phyloP scores from a whole-genome alignment of 2,113 vertebrate species.

The Clupea harengus region DNA sequence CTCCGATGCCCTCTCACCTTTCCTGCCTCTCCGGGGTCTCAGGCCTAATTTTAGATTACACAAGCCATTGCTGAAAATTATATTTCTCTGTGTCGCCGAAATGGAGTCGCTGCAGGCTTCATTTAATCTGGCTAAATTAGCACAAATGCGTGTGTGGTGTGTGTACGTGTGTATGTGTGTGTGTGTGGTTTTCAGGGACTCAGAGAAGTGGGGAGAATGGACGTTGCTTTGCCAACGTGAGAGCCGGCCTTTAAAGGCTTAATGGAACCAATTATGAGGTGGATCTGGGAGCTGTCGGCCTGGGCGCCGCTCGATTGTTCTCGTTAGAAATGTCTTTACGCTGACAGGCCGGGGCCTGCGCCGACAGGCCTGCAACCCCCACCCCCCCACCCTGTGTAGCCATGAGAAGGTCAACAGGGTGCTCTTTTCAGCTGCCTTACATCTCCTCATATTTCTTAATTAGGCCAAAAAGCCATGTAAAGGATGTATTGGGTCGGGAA shows the following conservation, averaged over 20 bases:
- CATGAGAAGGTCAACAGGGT: slow-evolving; percentile 74
- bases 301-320: slow-evolving; percentile 61
- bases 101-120: slow-evolving; percentile 65
- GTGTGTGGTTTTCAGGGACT: not conserved
- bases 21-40: slow-evolving; percentile 50
- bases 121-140: slow-evolving; percentile 70
- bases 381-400: slow-evolving; percentile 37
- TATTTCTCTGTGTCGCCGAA: slow-evolving; percentile 65
- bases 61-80: slow-evolving; percentile 59
- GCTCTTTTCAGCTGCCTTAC: slow-evolving; percentile 69
- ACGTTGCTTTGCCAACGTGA: slow-evolving; percentile 59
- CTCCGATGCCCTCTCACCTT: slow-evolving; percentile 21
- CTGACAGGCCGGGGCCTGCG: slow-evolving; percentile 55
- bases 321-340: slow-evolving; percentile 60
- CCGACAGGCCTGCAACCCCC: slow-evolving; percentile 30
- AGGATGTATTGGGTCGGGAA: slow-evolving; percentile 50
- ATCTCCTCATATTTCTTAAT: slow-evolving; percentile 76
- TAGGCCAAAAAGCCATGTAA: slow-evolving; percentile 66
- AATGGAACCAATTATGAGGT: slow-evolving; percentile 73
- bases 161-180: slow-evolving; percentile 3
- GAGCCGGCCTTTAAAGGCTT: slow-evolving; percentile 68
- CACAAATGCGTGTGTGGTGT: slow-evolving; percentile 46
- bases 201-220: slow-evolving; percentile 59
- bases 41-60: slow-evolving; percentile 65
- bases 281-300: slow-evolving; percentile 57